These are phyloP conservation scores for Scartelaos histophorus DNA, from an alignment of 2,113 vertebrate genomes.

Conservation along the genomic window DNA sequence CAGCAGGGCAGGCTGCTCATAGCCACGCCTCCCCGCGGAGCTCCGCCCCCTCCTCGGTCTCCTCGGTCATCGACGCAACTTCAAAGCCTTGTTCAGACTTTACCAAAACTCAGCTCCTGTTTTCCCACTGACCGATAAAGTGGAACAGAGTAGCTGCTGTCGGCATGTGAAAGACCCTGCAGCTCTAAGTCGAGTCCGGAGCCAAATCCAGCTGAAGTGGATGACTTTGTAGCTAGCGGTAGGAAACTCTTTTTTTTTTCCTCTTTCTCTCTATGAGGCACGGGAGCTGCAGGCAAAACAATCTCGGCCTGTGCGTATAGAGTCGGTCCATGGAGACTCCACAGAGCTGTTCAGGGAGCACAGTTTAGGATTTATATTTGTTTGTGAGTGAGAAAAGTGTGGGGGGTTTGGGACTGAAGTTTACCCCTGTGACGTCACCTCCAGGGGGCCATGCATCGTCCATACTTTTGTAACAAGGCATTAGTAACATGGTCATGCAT, in stretches of 20 bases:
- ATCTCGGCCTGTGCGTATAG: conserved; percentile 17
- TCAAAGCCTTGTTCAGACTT: conserved; percentile 9
- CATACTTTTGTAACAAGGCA: neutral
- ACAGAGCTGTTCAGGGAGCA: neutral
- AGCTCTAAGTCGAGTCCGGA: conserved; percentile 1
- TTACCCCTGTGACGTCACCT: conserved; percentile 49
- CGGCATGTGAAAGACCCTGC: conserved; percentile 21
- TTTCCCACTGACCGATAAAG: neutral
- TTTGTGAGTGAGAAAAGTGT: conserved; percentile 21
- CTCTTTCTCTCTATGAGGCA: neutral
- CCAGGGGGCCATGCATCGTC: neutral
- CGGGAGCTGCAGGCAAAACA: conserved; percentile 28
- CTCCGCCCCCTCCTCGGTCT: conserved; percentile 44
- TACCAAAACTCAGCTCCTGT: neutral
- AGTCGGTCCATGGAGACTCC: neutral
- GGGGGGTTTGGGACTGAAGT: conserved; percentile 23
- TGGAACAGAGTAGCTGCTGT: neutral
- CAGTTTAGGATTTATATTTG: neutral
- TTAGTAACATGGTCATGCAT: neutral
- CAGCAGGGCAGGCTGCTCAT: neutral
- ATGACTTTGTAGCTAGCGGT: conserved; percentile 38
- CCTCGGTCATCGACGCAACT: conserved; percentile 33
- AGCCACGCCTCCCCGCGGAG: conserved; percentile 16
- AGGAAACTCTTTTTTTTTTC: conserved; percentile 22
- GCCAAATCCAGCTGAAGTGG: conserved; percentile 29